Base-by-base conservation (phyloP, 2,888 invertebrate genomes). In the Amorpha juglandis region DNA sequence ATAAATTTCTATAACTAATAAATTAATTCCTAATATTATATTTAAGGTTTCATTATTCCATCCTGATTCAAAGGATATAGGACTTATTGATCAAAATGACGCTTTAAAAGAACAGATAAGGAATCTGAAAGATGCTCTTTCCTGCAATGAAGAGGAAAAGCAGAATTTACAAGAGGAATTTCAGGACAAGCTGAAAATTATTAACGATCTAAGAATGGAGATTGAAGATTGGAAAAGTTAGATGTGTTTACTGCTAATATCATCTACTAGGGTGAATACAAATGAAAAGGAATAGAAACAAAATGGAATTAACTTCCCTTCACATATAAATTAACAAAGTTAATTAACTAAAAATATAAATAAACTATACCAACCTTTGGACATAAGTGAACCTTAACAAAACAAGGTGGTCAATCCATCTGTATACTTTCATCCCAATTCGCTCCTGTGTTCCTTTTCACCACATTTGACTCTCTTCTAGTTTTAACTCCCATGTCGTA, bases 221-320 rank as follows among this genome's bases (percentile, higher is more conserved):
- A 80, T 91, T 48, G 90, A 90, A 70, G 82, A 88, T 65, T 89
- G 87, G 86, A 91, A 88, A 82, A 83, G 93, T 92, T 12, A 58
- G 58, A 42, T 38, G 27, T 27, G 27, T 27, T 27, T 27, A 27
- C 4, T 27, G 4, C 27, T 27, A 27, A 27, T 27, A 27, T 27
- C 27, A 4, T 27, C 27, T 3, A 27, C 27, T 27, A 4, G 27
- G 27, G 27, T 27, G 27, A 27, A 3, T 27, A 27, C 27, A 27
- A 27, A 27, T 27, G 4, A 27, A 27, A 4, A 27, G 27, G 27
- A 27, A 27, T 27, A 27, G 27, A 27, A 27, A 27, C 27, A 27
- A 27, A 27, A 27, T 4, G 1, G 27, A 4, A 27, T 27, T 27
- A 27, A 27, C 27, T 27, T 27, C 27, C 27, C 4, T 3, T 3